Evolutionary conservation across 2,797 vertebrate genomes (phyloP), one percentile per base, ranked within the genome.

Genomic region (Staurois parvus): DNA sequence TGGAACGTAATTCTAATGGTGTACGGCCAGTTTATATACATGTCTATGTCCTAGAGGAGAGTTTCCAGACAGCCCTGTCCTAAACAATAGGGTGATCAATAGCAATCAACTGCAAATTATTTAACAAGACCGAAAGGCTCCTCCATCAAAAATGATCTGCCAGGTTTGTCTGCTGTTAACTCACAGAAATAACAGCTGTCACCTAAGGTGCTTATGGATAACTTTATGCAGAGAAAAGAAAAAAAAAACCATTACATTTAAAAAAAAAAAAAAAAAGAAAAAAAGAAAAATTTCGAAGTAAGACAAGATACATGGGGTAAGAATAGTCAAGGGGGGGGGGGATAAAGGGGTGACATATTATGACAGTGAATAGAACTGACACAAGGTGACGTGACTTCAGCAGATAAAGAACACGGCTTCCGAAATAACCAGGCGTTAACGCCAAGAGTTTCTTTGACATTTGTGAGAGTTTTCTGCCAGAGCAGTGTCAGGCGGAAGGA

Each of bases 371-470:
- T 29, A 15, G 87, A 34, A 75, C 45, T 48, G 62, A 48, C 40
- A 74, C 62, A 30, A 59, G 78, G 19, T 84, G 24, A 73, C 48
- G 4, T 69, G 72, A 34, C 12, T 8, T 6, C 19, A 28, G 24
- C 12, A 15, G 34, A 81, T 12, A 77, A 24, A 48, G 34, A 40
- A 73, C 24, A 26, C 42, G 19, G 77, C 72, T 37, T 73, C 15
- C 24, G 15, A 48, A 40, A 56, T 64, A 83, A 45, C 37, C 30
- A 68, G 40, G 76, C 68, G 29, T 74, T 76, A 83, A 64, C 21
- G 52, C 45, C 32, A 26, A 26, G 74, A 72, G 74, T 77, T 74
- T 79, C 59, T 66, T 74, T 87, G 80, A 87, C 85, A 79, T 87
- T 83, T 75, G 68, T 73, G 75, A 79, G 69, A 69, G 67, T 79